These are phyloP conservation scores for Catamblyrhynchus diadema DNA, from an alignment of 2,797 vertebrate species.

Conservation along the genomic window DNA sequence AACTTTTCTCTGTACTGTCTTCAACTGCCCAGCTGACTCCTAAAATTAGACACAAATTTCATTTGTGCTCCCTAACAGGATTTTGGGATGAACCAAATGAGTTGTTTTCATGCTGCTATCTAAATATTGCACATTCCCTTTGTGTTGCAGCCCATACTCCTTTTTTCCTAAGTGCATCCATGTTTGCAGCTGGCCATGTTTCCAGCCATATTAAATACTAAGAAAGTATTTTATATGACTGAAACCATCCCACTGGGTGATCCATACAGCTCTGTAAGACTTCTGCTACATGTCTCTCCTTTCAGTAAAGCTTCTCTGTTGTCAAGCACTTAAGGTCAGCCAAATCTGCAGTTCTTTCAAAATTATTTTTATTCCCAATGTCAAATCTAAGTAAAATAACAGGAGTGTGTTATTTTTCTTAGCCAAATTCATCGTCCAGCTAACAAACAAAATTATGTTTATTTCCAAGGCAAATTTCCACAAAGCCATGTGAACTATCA, in stretches of 20 bases:
- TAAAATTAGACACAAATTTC: constrained; percentile 67
- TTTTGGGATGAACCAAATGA: constrained; percentile 78
- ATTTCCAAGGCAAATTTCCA: neutral
- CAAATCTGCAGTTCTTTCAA: neutral
- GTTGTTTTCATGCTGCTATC: constrained; percentile 67
- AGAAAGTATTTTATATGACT: neutral
- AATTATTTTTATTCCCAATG: neutral
- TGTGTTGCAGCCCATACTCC: neutral
- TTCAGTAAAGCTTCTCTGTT: neutral
- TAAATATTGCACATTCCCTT: neutral
- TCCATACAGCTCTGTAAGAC: neutral
- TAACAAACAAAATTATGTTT: neutral
- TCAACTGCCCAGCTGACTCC: neutral
- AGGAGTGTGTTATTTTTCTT: neutral
- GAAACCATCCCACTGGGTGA: neutral
- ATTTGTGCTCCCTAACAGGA: constrained; percentile 82
- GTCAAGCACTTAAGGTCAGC: neutral
- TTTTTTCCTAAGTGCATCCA: neutral
- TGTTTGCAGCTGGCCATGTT: neutral
- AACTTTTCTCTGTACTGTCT: neutral
- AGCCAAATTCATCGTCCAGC: neutral
- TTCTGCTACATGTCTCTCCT: neutral
- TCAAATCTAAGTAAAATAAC: neutral
- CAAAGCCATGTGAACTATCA: neutral
- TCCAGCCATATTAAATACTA: neutral